phyloP scores from a whole-genome alignment of 2,797 vertebrate species.

The Gambelia wislizenii region DNA sequence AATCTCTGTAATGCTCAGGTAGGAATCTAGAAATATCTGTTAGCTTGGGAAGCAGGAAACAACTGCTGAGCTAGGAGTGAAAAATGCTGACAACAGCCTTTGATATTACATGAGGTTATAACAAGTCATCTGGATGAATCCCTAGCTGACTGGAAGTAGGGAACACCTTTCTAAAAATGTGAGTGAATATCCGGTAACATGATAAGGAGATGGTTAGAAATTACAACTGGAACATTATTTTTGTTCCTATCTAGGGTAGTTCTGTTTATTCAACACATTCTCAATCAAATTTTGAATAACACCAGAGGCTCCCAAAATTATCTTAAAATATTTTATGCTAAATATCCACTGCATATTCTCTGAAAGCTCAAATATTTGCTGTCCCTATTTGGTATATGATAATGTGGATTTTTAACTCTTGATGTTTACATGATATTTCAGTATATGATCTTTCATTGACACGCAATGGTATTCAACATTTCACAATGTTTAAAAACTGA shows the following conservation, averaged over 20 bases:
- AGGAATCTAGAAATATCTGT: not conserved
- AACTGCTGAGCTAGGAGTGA: not conserved
- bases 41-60: not conserved
- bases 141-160: not conserved
- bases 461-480: not conserved
- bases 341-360: not conserved
- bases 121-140: not conserved
- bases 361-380: not conserved
- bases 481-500: not conserved
- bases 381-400: not conserved
- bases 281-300: slow-evolving; percentile 1
- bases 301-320: not conserved
- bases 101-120: not conserved
- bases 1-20: not conserved
- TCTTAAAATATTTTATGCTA: not conserved
- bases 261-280: not conserved
- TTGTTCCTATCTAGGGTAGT: not conserved
- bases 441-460: not conserved
- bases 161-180: not conserved
- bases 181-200: not conserved
- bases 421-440: not conserved
- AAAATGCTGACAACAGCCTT: not conserved
- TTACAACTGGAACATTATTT: not conserved
- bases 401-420: not conserved
- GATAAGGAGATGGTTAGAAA: not conserved